Conservation (phyloP, 2,113 vertebrate genomes). For the Sclerurus mexicanus region DNA sequence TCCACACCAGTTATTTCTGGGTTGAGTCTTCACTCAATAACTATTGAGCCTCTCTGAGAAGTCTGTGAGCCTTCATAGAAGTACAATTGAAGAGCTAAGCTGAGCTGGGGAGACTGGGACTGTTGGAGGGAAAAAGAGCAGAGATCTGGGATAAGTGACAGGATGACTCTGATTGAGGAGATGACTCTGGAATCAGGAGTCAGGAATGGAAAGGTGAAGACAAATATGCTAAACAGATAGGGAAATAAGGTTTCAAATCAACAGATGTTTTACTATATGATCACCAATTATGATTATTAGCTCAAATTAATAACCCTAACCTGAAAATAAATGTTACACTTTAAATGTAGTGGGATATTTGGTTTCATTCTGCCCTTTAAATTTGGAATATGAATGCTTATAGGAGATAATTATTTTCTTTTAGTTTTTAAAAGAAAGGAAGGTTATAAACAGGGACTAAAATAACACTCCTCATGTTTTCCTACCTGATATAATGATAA, state of each 20-base stretch:
- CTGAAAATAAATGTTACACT: not conserved
- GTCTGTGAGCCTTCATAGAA: fast-evolving
- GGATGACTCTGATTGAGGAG: not conserved
- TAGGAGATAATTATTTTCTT: not conserved
- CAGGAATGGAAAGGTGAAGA: not conserved
- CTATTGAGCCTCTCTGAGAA: not conserved
- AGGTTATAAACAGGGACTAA: not conserved
- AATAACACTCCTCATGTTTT: not conserved
- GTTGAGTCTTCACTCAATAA: not conserved
- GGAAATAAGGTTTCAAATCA: not conserved
- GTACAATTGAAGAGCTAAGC: not conserved
- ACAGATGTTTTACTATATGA: not conserved
- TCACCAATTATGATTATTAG: not conserved
- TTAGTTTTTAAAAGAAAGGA: not conserved
- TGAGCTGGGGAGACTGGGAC: not conserved
- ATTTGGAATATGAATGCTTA: not conserved
- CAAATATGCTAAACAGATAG: not conserved
- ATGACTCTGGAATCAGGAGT: not conserved
- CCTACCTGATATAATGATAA: not conserved
- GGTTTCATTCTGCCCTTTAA: not conserved
- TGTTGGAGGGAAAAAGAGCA: not conserved
- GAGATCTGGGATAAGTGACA: not conserved
- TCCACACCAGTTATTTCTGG: not conserved
- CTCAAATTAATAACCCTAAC: not conserved
- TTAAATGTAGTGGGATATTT: not conserved